phyloP scores from a whole-genome alignment of 2,888 invertebrate species.

The Fragum whitleyi region DNA sequence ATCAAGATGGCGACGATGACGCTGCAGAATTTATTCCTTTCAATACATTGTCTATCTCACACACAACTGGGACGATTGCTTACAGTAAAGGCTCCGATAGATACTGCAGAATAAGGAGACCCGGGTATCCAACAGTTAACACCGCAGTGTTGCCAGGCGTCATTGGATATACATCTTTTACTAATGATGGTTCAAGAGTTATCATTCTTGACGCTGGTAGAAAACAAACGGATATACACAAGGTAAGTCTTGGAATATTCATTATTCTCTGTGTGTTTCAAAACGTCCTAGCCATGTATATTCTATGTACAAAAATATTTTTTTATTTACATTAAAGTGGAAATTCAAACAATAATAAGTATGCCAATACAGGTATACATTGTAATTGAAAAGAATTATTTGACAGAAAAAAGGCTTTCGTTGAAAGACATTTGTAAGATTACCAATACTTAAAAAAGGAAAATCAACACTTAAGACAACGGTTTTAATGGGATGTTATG shows the following conservation, averaged over 20 bases:
- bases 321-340: too few species aligned
- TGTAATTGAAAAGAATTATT: too few species aligned
- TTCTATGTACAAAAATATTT: too few species aligned
- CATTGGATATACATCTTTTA: not conserved
- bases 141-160: not conserved
- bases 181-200: not conserved
- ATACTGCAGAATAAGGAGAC: conserved; percentile 9
- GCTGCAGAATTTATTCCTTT: conserved; percentile 5
- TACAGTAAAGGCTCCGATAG: conserved; percentile 6
- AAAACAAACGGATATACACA: not conserved
- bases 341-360: too few species aligned
- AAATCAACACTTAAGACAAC: too few species aligned
- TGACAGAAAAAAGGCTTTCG: too few species aligned
- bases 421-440: too few species aligned
- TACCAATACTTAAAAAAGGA: too few species aligned
- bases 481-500: too few species aligned
- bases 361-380: too few species aligned
- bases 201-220: not conserved
- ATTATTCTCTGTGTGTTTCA: too few species aligned
- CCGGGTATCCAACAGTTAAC: conserved; percentile 14
- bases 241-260: not conserved
- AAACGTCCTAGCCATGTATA: too few species aligned
- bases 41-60: conserved; percentile 4
- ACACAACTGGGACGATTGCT: not conserved
- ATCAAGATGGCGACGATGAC: conserved; percentile 19